phyloP scores from a whole-genome alignment of 64 coral and sea anemone species.

The Stylophora pistillata region DNA sequence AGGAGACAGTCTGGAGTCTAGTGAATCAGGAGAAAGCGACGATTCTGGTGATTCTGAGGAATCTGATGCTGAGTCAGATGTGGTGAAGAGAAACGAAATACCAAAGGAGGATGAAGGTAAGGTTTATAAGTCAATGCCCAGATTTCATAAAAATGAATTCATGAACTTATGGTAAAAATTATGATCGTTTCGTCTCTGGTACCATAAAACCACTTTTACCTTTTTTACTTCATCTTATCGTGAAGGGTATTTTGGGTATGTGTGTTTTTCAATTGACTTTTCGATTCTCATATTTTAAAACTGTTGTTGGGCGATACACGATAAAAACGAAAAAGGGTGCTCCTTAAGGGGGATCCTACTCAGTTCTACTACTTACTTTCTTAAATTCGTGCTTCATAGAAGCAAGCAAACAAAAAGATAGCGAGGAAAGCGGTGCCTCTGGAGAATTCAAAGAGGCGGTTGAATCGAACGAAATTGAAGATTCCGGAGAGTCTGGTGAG shows the following conservation, averaged over 20 bases:
- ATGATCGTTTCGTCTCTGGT: no score
- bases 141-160: background rate
- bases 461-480: conserved; percentile 18
- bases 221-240: no score
- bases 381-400: background rate
- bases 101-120: conserved; percentile 38
- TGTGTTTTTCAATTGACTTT: no score
- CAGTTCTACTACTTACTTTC: no score
- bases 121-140: no score
- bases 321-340: background rate
- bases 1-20: background rate
- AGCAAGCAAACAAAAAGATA: background rate
- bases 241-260: no score
- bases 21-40: background rate
- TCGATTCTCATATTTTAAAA: no score
- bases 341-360: no score
- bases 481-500: conserved; percentile 14
- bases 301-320: background rate
- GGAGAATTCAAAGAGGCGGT: background rate
- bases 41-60: conserved; percentile 47
- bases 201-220: no score
- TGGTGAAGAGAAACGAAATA: conserved; percentile 56
- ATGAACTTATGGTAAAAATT: background rate
- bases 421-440: conserved; percentile 13
- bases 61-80: conserved; percentile 11